Percentiles rank a stretch among this genome's conserved stretches.
Evolutionary conservation across 1,140 invertebrate species (phyloP).

Genomic region (Macrostomum lignano): DNA sequence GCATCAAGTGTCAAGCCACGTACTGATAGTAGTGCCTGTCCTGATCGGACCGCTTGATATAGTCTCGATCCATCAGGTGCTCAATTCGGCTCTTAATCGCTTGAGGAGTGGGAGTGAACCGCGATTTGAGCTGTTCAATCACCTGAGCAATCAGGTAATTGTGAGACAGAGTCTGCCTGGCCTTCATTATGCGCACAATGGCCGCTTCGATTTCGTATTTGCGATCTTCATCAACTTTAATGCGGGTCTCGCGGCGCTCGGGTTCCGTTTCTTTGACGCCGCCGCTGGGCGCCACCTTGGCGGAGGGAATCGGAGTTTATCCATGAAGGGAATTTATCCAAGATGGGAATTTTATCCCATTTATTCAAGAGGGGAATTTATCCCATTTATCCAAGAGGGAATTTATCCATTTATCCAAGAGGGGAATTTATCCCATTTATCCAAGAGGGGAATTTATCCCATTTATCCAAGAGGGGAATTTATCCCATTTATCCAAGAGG

Average conservation of each 20-base stretch:
- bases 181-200: constrained; percentile 97
- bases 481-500: too few species aligned
- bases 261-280: constrained; percentile 93
- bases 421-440: too few species aligned
- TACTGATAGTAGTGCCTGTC: constrained; percentile 37
- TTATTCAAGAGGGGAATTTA: too few species aligned
- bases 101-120: constrained; percentile 83
- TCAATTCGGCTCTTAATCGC: constrained; percentile 97
- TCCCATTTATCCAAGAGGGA: too few species aligned
- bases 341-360: too few species aligned
- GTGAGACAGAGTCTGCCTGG: constrained; percentile 54
- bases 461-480: too few species aligned
- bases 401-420: too few species aligned
- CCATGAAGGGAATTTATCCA: constrained; percentile 10
- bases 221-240: constrained; percentile 89
- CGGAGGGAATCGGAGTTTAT: constrained; percentile 30
- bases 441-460: too few species aligned
- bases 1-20: too few species aligned
- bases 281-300: too few species aligned
- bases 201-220: constrained; percentile 99
- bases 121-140: constrained; percentile 69
- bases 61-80: constrained; percentile 90
- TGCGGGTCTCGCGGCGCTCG: constrained; percentile 78
- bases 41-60: constrained; percentile 72
- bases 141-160: constrained; percentile 79